A percentile compares a stretch with the other conserved stretches of the same genome.
These are phyloP conservation scores for Hypomecis punctinalis DNA, from an alignment of 2,888 invertebrate species.

Conservation along the genomic window DNA sequence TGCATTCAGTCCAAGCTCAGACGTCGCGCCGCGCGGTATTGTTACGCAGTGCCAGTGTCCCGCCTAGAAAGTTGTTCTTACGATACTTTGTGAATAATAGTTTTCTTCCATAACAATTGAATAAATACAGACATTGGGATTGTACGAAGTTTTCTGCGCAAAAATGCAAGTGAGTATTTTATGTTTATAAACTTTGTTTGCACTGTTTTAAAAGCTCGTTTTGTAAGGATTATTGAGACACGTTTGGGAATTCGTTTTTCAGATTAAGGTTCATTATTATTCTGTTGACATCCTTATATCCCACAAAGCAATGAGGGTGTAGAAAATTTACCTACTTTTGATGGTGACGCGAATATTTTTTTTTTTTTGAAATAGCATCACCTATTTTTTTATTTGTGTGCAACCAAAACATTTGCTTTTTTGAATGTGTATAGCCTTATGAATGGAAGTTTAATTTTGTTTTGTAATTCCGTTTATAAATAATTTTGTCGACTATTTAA, in stretches of 20 bases:
- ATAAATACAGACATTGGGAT: slow-evolving; percentile 18
- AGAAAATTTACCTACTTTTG: too few relatives aligned
- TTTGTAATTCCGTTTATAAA: not conserved
- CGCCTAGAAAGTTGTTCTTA: slow-evolving; percentile 5
- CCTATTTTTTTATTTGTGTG: too few relatives aligned
- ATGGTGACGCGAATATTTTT: not conserved
- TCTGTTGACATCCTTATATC: not conserved
- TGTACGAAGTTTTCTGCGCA: not conserved
- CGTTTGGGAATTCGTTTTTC: not conserved
- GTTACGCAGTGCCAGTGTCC: not conserved
- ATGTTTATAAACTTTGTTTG: slow-evolving; percentile 1
- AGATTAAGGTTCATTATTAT: not conserved
- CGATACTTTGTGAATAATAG: slow-evolving; percentile 12
- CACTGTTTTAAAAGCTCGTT: not conserved
- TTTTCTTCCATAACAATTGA: slow-evolving; percentile 7
- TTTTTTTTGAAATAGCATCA: not conserved
- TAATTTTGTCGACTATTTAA: too few relatives aligned
- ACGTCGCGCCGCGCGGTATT: slow-evolving; percentile 16
- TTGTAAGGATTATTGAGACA: not conserved
- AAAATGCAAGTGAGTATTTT: slow-evolving; percentile 29
- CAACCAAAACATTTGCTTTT: too few relatives aligned
- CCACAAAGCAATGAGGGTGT: not conserved
- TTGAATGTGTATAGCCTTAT: too few relatives aligned
- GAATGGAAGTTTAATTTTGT: too few relatives aligned
- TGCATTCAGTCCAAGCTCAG: slow-evolving; percentile 22